Evolutionary conservation across 2,888 invertebrate species (phyloP), one percentile per base, ranked within the genome.

Genomic region (Apamea epomidion): DNA sequence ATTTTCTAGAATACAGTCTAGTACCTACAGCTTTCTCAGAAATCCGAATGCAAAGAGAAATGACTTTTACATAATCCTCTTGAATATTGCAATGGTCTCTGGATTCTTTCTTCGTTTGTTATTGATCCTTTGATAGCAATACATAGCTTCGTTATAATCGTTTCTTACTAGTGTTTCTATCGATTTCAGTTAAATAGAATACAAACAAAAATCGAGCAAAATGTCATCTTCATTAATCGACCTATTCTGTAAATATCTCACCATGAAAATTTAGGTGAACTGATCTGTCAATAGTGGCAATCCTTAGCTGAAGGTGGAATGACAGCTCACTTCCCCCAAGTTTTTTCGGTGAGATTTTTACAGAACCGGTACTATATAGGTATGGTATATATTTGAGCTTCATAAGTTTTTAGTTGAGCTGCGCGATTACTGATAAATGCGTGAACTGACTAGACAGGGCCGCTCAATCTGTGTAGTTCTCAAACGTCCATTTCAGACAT

Each of bases 11-110:
- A 14, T 25, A 51, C 37, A n/a, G 29, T 77, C 25, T 16, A 45
- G 18, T 48, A 68, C 42, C 6, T 69, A 48, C 25, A 10, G 14
- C 18, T 51, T 32, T 62, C 58, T 60, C 51, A 21, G 10, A 72
- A 42, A 60, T 68, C 45, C 51, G 10, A 51, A 48, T 51, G 29
- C 29, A 68, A 65, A 74, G n/a, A 60, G 58, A 60, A 80, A 73
- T 68, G 12, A 60, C 54, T 81, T 72, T 80, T 51, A 68, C 81
- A 68, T 80, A 81, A 80, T 80, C 37, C 81, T 81, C 67, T 67
- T 80, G 60, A 81, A 80, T 67, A 73, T 72, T 80, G 73, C 73
- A 80, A 72, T 29, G 29, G 29, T 68, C 42, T 68, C 51, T 67
- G 73, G 73, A 68, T 73, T 73, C 51, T 29, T 51, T 51, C 58